phyloP scores from a whole-genome alignment of 2,113 vertebrate species.

The Eulacestoma nigropectus region DNA sequence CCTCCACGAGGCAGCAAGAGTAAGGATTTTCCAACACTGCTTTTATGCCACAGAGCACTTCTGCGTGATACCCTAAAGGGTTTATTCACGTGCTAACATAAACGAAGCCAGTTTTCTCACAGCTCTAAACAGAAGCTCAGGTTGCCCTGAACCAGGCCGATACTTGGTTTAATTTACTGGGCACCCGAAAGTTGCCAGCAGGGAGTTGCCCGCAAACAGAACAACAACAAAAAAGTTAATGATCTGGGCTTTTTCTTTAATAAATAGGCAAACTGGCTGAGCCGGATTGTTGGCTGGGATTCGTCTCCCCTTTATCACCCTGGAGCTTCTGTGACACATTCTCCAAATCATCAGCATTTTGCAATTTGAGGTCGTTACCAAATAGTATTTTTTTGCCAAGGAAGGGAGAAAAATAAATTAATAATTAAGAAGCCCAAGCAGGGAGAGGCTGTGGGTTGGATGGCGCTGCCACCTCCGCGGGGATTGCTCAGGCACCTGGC shows the following conservation, averaged over 20 bases:
- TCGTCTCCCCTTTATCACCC: slow-evolving; percentile 67
- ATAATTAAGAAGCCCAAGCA: slow-evolving; percentile 42
- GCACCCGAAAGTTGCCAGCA: slow-evolving; percentile 74
- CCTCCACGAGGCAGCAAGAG: background rate
- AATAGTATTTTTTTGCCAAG: slow-evolving; percentile 62
- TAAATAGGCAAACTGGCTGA: slow-evolving; percentile 82
- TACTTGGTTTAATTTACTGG: slow-evolving; percentile 74
- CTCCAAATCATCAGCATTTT: slow-evolving; percentile 69
- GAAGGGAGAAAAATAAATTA: slow-evolving; percentile 53
- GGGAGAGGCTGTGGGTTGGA: slow-evolving; percentile 47
- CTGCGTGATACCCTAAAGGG: background rate
- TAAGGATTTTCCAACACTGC: background rate
- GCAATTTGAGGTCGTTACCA: slow-evolving; percentile 53
- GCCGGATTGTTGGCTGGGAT: slow-evolving; percentile 78
- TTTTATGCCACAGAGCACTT: background rate
- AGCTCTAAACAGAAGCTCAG: background rate
- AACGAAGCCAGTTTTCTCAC: slow-evolving; percentile 3
- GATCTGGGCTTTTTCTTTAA: slow-evolving; percentile 84
- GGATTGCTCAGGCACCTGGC: slow-evolving; percentile 55
- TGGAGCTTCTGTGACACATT: slow-evolving; percentile 65
- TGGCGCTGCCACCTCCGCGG: slow-evolving; percentile 44
- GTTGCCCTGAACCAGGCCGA: slow-evolving; percentile 47
- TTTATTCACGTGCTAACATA: background rate
- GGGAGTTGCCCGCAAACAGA: slow-evolving; percentile 79
- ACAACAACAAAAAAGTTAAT: slow-evolving; percentile 84